Conservation (phyloP, 2,888 invertebrate genomes). For the Monopis laevigella region DNA sequence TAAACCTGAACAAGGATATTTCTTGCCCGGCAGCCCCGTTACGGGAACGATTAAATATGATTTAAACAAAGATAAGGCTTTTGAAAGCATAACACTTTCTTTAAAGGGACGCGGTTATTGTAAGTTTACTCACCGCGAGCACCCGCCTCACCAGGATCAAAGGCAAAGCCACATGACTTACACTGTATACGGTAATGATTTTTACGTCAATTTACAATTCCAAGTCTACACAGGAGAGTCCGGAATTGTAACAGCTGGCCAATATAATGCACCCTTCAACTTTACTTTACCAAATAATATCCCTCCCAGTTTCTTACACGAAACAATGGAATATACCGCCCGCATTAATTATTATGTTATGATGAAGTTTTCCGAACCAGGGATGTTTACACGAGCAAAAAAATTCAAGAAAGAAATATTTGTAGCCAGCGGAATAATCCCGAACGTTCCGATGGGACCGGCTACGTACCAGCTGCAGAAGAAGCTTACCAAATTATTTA, state of each 20-base stretch:
- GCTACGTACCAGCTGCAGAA: neutral
- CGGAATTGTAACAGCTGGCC: neutral
- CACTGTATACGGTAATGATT: slow-evolving; percentile 4
- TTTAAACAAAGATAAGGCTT: neutral
- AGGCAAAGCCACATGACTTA: too few species aligned
- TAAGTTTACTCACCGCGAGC: neutral
- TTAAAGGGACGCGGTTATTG: slow-evolving; percentile 3
- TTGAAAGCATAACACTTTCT: neutral
- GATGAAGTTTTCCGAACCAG: neutral
- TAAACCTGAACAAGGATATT: slow-evolving; percentile 2
- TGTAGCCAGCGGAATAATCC: neutral
- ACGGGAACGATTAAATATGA: slow-evolving; percentile 2
- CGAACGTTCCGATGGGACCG: neutral
- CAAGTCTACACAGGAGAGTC: neutral
- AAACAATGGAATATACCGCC: neutral
- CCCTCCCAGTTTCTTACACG: neutral
- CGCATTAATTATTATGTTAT: neutral
- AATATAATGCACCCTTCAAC: neutral
- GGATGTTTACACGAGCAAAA: slow-evolving; percentile 1
- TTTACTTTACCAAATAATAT: slow-evolving; percentile 6
- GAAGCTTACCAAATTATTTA: neutral
- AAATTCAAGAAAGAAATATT: slow-evolving; percentile 8
- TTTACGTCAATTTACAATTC: neutral
- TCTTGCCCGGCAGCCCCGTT: neutral
- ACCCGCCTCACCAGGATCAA: neutral